phyloP scores from a whole-genome alignment of 1,140 invertebrate genomes.

The Drosophila willistoni region DNA sequence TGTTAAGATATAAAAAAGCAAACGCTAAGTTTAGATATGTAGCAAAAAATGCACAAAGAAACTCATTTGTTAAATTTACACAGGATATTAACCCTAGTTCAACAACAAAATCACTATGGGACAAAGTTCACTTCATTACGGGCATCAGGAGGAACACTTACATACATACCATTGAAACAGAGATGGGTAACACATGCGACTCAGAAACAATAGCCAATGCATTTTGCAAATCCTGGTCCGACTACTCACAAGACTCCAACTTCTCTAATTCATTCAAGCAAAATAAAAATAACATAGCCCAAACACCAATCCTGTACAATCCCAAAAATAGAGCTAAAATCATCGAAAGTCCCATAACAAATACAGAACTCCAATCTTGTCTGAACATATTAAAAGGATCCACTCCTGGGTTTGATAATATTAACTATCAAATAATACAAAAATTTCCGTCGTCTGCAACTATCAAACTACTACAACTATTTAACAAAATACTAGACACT shows the following conservation, averaged over 20 bases:
- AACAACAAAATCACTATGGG: too few species aligned
- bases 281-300: neutral
- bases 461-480: neutral
- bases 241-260: slow-evolving; percentile 4
- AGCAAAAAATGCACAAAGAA: too few species aligned
- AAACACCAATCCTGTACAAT: neutral
- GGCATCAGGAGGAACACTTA: neutral
- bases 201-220: slow-evolving; percentile 8
- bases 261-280: slow-evolving; percentile 4
- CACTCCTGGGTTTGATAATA: slow-evolving; percentile 8
- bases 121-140: neutral
- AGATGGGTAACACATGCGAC: neutral
- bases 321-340: too few species aligned
- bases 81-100: too few species aligned
- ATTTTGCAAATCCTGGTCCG: slow-evolving; percentile 17
- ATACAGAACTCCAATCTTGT: too few species aligned
- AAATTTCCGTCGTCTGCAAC: neutral
- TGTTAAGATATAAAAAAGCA: too few species aligned
- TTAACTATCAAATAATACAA: slow-evolving; percentile 7
- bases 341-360: too few species aligned
- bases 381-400: too few species aligned
- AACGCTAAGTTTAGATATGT: too few species aligned
- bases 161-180: neutral
- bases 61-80: too few species aligned
- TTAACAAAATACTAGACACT: neutral